Evolutionary conservation across 2,113 vertebrate genomes (phyloP).

Genomic region (human (Homo sapiens)): GRCh38 chr4:181943001-181943500

Average conservation of each 20-base stretch:
- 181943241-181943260: neutral
- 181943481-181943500: neutral
- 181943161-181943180: neutral
- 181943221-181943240: neutral
- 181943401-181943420: neutral
- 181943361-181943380: neutral
- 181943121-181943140: neutral
- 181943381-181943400: neutral
- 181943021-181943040: neutral
- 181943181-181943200: neutral
- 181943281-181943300: neutral
- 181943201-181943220: neutral
- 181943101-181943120: neutral
- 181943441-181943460: neutral
- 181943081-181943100: neutral
- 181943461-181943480: neutral
- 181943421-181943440: neutral
- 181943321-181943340: neutral
- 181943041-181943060: neutral
- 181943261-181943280: neutral
- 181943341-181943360: neutral
- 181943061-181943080: neutral
- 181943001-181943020: neutral
- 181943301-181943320: neutral
- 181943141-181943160: neutral